Evolutionary conservation across 2,797 vertebrate species (phyloP), one percentile per base, ranked within the genome.

Genomic region (Mus caroli): DNA sequence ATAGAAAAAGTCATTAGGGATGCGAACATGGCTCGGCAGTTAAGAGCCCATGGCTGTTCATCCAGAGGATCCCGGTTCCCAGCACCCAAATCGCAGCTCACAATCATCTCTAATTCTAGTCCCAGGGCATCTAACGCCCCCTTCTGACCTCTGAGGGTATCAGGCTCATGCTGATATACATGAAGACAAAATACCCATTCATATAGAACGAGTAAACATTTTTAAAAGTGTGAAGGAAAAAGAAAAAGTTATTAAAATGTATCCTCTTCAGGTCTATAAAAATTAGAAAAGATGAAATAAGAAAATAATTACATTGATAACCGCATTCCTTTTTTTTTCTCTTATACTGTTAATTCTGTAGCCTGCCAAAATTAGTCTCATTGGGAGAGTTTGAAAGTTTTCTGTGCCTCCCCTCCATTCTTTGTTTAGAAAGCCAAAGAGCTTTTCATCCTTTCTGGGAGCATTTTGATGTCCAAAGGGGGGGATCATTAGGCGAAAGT

Each of bases 381-480:
- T 11, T 9, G 20, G 31, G 26, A 90, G 28, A 17, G 11, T 64
- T 40, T 77, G 54, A 73, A 90, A 91, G 31, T 11, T 60, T 88
- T 91, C 75, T 50, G 28, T 71, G 37, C 28, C 60, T 73, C 15
- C 73, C 46, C 43, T 82, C 15, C 37, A 12, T 90, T 67, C 89
- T 94, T 91, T 89, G 87, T 94, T 94, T 89, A 94, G 76, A 62
- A 93, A 93, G 67, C 56, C 52, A 87, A 52, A 46, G 34, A 73
- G 52, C 73, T 95, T 89, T 88, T 37, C n/a, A 37, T 71, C 75
- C 71, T 43, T 87, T 96, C 52, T 71, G 56, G 86, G 40, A 94
- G 67, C 37, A n/a, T 94, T 95, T 97, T 85, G 92, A 84, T 92
- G 89, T 92, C 94, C 87, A 97, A 90, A 96, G 90, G 4, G 73